These are phyloP conservation scores for Anodontia alba DNA, from an alignment of 2,888 invertebrate genomes.

Conservation along the genomic window DNA sequence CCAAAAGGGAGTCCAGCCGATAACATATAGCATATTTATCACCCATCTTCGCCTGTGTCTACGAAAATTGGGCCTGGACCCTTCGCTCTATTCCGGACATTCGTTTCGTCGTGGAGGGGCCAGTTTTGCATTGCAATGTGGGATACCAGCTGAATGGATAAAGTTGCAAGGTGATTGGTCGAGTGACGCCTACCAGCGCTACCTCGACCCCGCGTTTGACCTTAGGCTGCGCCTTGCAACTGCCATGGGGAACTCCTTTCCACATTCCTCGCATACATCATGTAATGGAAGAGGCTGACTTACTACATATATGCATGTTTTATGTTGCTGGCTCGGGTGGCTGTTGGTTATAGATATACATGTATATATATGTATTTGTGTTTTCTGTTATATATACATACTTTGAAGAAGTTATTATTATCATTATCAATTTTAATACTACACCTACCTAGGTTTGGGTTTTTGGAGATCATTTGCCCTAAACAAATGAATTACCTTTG, in stretches of 20 bases:
- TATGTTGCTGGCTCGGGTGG: not conserved
- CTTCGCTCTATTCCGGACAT: constrained; percentile 27
- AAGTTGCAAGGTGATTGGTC: constrained; percentile 6
- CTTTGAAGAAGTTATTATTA: not conserved
- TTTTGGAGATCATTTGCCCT: constrained; percentile 9
- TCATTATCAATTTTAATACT: not conserved
- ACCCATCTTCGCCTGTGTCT: constrained; percentile 16
- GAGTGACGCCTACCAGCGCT: constrained; percentile 9
- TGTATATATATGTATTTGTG: not conserved
- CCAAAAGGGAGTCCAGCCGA: not conserved
- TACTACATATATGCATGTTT: not conserved
- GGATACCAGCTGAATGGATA: constrained; percentile 17
- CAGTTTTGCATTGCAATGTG: too few species aligned
- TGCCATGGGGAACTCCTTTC: not conserved
- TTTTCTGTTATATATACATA: not conserved
- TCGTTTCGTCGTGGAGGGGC: too few species aligned
- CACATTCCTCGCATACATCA: not conserved
- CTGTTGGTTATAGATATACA: not conserved
- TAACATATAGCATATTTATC: constrained; percentile 4
- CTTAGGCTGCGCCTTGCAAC: not conserved
- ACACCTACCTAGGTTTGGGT: constrained; percentile 15
- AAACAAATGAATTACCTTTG: constrained; percentile 7
- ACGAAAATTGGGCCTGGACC: not conserved
- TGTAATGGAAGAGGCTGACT: constrained; percentile 6
- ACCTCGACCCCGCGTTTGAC: constrained; percentile 10